Percentiles rank a stretch among this genome's conserved stretches.
These are phyloP conservation scores for Oncorhynchus tshawytscha DNA, from an alignment of 2,113 vertebrate species.

Conservation along the genomic window DNA sequence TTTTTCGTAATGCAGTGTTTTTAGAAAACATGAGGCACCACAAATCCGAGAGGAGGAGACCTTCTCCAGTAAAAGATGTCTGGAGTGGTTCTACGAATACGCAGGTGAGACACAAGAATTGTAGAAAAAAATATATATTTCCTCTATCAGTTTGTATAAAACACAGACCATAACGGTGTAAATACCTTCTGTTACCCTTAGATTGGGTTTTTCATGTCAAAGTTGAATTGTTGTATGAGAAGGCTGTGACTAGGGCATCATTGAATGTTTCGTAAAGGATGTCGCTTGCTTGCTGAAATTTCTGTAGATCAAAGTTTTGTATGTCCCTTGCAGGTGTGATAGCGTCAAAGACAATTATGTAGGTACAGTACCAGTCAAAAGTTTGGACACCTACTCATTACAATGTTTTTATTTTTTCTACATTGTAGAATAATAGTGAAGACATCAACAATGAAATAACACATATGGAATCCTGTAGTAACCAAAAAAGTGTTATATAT, in stretches of 20 bases:
- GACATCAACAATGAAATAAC: too few relatives aligned
- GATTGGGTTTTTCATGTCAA: background rate
- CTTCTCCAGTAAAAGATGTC: conserved; percentile 95
- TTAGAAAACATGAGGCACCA: conserved; percentile 91
- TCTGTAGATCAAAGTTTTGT: background rate
- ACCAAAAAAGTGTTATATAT: too few relatives aligned
- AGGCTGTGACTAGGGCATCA: too few relatives aligned
- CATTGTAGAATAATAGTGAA: too few relatives aligned
- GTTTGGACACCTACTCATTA: too few relatives aligned
- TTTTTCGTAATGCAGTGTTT: conserved; percentile 79
- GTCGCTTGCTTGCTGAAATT: background rate
- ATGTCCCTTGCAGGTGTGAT: background rate
- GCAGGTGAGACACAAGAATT: conserved; percentile 77
- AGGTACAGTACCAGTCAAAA: too few relatives aligned
- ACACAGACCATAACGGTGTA: too few relatives aligned
- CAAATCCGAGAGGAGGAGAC: conserved; percentile 92
- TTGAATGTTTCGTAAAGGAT: too few relatives aligned
- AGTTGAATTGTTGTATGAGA: background rate
- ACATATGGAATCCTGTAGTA: too few relatives aligned
- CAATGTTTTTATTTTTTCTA: too few relatives aligned
- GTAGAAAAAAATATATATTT: too few relatives aligned
- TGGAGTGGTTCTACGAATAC: conserved; percentile 99
- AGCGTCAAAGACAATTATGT: too few relatives aligned
- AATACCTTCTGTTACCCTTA: background rate
- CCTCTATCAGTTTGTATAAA: background rate